Evolutionary conservation across 2,113 vertebrate genomes (phyloP).

Genomic region (Elephas maximus): DNA sequence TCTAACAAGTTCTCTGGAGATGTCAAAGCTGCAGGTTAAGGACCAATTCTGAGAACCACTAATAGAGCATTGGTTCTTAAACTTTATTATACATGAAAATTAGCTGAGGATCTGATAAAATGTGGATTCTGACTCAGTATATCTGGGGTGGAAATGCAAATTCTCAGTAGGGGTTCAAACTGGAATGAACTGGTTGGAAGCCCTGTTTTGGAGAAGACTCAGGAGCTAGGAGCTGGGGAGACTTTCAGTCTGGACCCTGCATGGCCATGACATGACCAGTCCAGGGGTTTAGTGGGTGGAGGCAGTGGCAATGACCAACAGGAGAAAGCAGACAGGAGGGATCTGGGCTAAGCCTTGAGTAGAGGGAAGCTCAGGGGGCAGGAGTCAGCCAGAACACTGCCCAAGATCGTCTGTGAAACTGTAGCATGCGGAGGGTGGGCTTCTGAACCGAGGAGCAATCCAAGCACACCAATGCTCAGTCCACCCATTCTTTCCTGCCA

Average conservation of each 20-base stretch:
- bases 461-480: too few relatives aligned
- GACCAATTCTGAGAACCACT: too few relatives aligned
- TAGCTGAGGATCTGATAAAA: too few relatives aligned
- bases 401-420: background rate
- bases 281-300: background rate
- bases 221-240: background rate
- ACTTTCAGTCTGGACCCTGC: background rate
- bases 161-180: too few relatives aligned
- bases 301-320: too few relatives aligned
- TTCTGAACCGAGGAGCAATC: background rate
- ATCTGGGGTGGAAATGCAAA: too few relatives aligned
- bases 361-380: background rate
- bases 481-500: background rate
- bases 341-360: background rate
- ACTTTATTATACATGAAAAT: too few relatives aligned
- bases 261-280: fast-evolving
- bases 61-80: too few relatives aligned
- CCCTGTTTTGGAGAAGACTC: background rate
- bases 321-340: background rate
- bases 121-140: too few relatives aligned
- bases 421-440: fast-evolving
- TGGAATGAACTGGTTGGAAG: too few relatives aligned
- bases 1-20: too few relatives aligned
- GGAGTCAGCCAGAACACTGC: background rate
- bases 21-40: too few relatives aligned